Conservation (phyloP, 2,888 invertebrate species). For the Lapara coniferarum region DNA sequence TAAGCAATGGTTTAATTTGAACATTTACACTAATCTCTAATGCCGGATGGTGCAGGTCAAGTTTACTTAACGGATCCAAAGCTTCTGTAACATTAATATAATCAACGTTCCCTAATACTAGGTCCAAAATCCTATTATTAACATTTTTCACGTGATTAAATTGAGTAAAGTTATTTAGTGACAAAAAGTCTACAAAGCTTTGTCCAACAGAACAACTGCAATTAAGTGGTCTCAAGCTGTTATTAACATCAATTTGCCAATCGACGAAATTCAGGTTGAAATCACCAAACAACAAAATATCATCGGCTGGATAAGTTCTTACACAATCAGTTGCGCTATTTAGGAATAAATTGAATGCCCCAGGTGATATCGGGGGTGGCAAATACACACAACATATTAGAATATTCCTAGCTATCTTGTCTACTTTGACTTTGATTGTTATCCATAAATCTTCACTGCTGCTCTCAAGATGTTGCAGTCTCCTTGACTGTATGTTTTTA, state of each 20-base stretch:
- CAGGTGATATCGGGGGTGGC: not conserved
- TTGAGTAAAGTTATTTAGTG: conserved; percentile 4
- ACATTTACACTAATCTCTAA: too few relatives aligned
- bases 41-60: too few relatives aligned
- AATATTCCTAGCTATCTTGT: not conserved
- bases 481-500: not conserved
- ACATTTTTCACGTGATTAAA: not conserved
- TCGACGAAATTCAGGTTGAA: not conserved
- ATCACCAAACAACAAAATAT: not conserved
- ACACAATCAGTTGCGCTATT: too few relatives aligned
- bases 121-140: not conserved
- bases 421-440: not conserved
- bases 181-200: not conserved
- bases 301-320: too few relatives aligned
- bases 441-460: conserved; percentile 2
- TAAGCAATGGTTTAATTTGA: too few relatives aligned
- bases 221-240: too few relatives aligned
- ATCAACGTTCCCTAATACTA: not conserved
- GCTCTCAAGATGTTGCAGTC: not conserved
- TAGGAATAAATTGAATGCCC: too few relatives aligned
- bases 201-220: not conserved
- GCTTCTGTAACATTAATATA: not conserved
- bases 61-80: not conserved
- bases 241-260: too few relatives aligned
- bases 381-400: not conserved